Evolutionary conservation across 1,140 invertebrate genomes (phyloP), one percentile per base, ranked within the genome.

Genomic region (Pseudomyrmex dendroicus): DNA sequence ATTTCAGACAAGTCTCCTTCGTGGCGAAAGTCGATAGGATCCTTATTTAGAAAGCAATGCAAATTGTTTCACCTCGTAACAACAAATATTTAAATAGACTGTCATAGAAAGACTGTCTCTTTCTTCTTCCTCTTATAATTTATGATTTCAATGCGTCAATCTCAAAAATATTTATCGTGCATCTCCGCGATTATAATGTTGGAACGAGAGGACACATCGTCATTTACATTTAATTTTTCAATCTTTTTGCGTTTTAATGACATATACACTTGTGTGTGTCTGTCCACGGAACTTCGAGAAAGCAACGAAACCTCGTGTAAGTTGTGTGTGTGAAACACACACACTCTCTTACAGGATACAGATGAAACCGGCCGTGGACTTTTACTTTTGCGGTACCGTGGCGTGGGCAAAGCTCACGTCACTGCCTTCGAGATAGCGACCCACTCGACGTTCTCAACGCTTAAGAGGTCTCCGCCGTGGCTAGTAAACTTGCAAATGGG

Each of bases 301-400:
- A 54, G 17, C 22, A 17, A 10, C 52, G 44, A 63, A 72, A 73
- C 25, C 48, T 64, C 62, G 56, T 56, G 64, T 52, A 76, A 10
- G n/a, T 54, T 35, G 1, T 35, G 12, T 73, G n/a, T 13, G 25
- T 4, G 25, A 50, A 46, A 59, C 63, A 52, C 17, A 7, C 35
- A 35, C 35, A 35, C 4, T 35, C 35, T 35, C 35, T 35, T 35
- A 35, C 5, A 77, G 63, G 54, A 77, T 66, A 54, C 61, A 62
- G 86, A 64, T 89, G 83, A 76, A 83, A 88, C 82, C 83, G 76
- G 64, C 66, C 56, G 67, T 15, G 17, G 80, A 92, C 91, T 92
- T 92, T 92, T 92, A 92, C 91, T 92, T 92, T 92, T 92, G 90
- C 80, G 85, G 91, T 89, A 76, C 64, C 13, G 86, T n/a, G 86